A percentile compares a stretch with the other conserved stretches of the same genome.
Conservation (phyloP, 2,113 vertebrate species). For the Gopherus flavomarginatus region DNA sequence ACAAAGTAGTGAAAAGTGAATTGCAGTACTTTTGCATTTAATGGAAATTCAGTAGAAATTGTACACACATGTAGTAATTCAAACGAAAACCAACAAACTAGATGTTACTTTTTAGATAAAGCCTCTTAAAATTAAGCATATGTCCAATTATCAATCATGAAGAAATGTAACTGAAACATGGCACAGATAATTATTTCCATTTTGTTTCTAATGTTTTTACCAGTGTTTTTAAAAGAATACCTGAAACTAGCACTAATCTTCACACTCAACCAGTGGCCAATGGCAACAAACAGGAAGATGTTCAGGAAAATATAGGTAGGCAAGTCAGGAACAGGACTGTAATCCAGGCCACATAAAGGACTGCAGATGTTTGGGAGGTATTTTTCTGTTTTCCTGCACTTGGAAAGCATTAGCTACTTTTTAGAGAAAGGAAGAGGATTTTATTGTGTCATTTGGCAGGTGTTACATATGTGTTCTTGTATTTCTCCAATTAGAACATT, state of each 20-base stretch:
- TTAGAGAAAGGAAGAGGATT: not conserved
- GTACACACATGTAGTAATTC: not conserved
- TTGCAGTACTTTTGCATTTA: not conserved
- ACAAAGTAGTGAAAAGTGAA: not conserved
- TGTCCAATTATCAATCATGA: not conserved
- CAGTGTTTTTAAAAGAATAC: constrained; percentile 8
- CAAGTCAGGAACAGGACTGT: not conserved
- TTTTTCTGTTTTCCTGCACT: not conserved
- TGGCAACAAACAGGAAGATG: not conserved
- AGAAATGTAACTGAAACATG: not conserved
- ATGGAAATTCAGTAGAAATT: not conserved
- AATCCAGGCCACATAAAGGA: constrained; percentile 27
- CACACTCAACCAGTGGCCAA: constrained; percentile 47
- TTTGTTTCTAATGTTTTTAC: not conserved
- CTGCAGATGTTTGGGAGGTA: not conserved
- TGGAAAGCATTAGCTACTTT: not conserved
- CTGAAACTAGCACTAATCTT: constrained; percentile 58
- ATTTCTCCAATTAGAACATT: not conserved
- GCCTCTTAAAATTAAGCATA: not conserved
- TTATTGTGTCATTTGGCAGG: not conserved
- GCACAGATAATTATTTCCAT: not conserved
- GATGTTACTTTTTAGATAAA: not conserved
- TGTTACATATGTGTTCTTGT: not conserved
- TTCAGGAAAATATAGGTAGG: not conserved
- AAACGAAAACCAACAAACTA: not conserved